Percentiles rank a stretch among this genome's conserved stretches.
phyloP scores from a whole-genome alignment of 2,888 invertebrate genomes.

The Dysmachus trigonus region DNA sequence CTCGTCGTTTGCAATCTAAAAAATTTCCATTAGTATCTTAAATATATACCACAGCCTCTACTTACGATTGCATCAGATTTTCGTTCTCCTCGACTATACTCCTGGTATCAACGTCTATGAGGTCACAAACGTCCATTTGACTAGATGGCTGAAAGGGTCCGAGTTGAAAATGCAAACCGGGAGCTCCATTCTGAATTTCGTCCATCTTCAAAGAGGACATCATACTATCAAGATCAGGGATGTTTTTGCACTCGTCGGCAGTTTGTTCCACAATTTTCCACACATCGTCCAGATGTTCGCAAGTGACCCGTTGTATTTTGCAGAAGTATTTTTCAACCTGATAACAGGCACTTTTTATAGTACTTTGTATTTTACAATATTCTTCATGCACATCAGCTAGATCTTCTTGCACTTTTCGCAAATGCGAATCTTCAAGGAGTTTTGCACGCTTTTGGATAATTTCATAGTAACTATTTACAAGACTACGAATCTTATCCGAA shows the following conservation, averaged over 20 bases:
- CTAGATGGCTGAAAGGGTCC: background rate
- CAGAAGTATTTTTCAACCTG: background rate
- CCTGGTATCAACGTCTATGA: background rate
- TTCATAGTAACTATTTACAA: background rate
- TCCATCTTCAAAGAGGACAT: background rate
- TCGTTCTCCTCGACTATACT: background rate
- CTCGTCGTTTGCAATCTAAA: background rate
- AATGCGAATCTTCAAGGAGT: background rate
- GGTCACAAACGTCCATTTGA: background rate
- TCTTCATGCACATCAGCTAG: conserved; percentile 48
- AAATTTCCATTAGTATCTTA: background rate
- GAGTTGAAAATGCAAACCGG: background rate
- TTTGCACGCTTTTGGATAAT: background rate
- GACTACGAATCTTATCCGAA: background rate
- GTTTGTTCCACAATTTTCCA: background rate
- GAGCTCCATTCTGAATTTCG: background rate
- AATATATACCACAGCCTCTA: background rate
- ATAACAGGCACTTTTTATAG: background rate
- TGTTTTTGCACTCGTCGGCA: background rate
- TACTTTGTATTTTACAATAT: conserved; percentile 41
- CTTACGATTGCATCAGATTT: background rate
- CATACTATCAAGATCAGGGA: background rate
- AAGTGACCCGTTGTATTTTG: background rate
- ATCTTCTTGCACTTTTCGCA: background rate
- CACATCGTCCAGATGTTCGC: background rate